Base-by-base conservation (phyloP, 1,140 invertebrate species). In the Drosophila repletoides region DNA sequence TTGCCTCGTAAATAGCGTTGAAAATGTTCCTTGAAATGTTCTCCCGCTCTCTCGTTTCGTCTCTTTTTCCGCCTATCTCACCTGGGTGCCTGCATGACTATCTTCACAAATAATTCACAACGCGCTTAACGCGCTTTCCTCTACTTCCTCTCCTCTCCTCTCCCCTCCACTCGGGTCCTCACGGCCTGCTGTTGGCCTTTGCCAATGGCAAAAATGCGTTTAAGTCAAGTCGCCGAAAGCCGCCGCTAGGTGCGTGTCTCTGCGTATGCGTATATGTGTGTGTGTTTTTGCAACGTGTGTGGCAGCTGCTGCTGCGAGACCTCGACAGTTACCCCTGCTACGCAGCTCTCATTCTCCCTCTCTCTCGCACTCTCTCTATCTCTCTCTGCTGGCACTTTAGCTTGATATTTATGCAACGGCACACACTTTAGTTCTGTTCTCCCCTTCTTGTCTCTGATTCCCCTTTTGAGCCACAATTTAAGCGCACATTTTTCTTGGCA, bases 401-500 rank as follows among this genome's bases (percentile, higher is more conserved):
- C 66, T 86, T 71, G 80, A 84, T 84, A 84, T 84, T 84, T 84
- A 84, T 84, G 79, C 79, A 84, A 79, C 80, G 79, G 79, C 79
- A 84, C 61, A 84, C 80, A 86, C 80, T 79, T 67, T 70, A 79
- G 46, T 45, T 52, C 64, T 51, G 56, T 26, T 45, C 19, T n/a
- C 22, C 9, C 31, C 43, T 28, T 36, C 9, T 28, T 36, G 7
- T 17, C 22, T 45, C 21, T 14, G 2, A 24, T 22, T 28, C 31
- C 10, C 58, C 40, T 51, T 22, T 45, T 68, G 70, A 56, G 66
- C 72, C 76, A 74, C 77, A 83, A 83, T 83, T 83, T 84, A 84
- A 83, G 79, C 79, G 75, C 75, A 72, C 80, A 84, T 86, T 75
- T 86, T 84, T 84, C 79, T 86, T 86, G 74, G 79, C 74, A 79